Conservation (phyloP, 2,113 vertebrate genomes). For the Oreochromis niloticus region DNA sequence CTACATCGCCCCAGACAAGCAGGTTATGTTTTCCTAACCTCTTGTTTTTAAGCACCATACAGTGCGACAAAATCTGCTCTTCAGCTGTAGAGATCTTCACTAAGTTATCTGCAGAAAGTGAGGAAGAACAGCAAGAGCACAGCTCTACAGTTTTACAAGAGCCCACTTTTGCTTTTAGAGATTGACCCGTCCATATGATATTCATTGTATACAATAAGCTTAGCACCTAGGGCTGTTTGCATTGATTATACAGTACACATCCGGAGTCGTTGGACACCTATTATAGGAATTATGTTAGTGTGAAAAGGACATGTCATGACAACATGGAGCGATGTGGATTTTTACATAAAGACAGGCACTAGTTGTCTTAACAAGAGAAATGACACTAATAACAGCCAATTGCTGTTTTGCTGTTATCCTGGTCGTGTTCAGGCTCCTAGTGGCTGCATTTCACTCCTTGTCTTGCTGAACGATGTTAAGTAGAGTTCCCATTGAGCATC, state of each 20-base stretch:
- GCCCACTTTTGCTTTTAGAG: neutral
- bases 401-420: slow-evolving; percentile 23
- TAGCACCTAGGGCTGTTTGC: neutral
- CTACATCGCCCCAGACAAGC: slow-evolving; percentile 23
- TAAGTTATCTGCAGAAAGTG: neutral
- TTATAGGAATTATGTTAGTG: slow-evolving; percentile 37
- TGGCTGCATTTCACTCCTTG: neutral
- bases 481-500: slow-evolving; percentile 6
- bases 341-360: neutral
- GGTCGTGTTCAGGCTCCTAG: slow-evolving; percentile 25
- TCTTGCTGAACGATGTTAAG: slow-evolving; percentile 25
- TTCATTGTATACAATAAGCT: neutral
- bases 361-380: slow-evolving; percentile 34
- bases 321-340: slow-evolving; percentile 12
- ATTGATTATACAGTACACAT: slow-evolving; percentile 12
- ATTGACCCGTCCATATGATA: slow-evolving; percentile 11
- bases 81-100: neutral
- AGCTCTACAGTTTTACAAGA: neutral
- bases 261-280: neutral
- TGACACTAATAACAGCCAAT: slow-evolving; percentile 63
- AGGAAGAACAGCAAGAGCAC: neutral
- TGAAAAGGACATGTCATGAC: slow-evolving; percentile 24
- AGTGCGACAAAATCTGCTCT: slow-evolving; percentile 23
- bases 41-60: slow-evolving; percentile 23
- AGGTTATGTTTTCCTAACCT: slow-evolving; percentile 47